These are phyloP conservation scores for Pentamera pediparva DNA, from an alignment of 53 echinoderm and acorn worm genomes.

Conservation along the genomic window DNA sequence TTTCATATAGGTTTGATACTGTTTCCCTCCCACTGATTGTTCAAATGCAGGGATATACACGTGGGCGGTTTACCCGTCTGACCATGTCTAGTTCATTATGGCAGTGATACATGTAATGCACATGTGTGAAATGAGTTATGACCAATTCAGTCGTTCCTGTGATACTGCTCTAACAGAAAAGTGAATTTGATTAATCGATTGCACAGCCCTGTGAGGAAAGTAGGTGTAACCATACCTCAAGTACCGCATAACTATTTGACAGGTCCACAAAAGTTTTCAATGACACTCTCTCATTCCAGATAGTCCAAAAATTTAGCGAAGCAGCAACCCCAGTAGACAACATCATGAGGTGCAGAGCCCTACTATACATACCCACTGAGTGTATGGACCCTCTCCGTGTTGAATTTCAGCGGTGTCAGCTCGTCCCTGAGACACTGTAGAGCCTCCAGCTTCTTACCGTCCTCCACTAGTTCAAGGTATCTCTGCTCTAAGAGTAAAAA, in stretches of 20 bases:
- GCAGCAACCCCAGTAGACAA: background rate
- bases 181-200: background rate
- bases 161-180: no score
- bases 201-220: background rate
- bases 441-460: constrained; percentile 75
- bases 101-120: no score
- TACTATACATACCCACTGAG: constrained; percentile 74
- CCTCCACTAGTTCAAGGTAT: constrained; percentile 89
- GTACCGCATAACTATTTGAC: background rate
- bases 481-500: constrained; percentile 96
- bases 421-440: constrained; percentile 84
- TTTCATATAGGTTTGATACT: no score
- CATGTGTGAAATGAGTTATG: no score
- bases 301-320: background rate
- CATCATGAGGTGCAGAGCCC: background rate
- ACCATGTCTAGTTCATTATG: no score
- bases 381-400: constrained; percentile 93
- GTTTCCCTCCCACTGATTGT: no score
- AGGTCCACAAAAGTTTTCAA: background rate
- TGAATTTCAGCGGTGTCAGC: constrained; percentile 93
- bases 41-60: no score
- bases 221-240: background rate
- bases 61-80: no score
- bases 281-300: background rate
- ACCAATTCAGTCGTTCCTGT: no score